phyloP scores from a whole-genome alignment of 1,140 invertebrate genomes.

The Panulirus ornatus region DNA sequence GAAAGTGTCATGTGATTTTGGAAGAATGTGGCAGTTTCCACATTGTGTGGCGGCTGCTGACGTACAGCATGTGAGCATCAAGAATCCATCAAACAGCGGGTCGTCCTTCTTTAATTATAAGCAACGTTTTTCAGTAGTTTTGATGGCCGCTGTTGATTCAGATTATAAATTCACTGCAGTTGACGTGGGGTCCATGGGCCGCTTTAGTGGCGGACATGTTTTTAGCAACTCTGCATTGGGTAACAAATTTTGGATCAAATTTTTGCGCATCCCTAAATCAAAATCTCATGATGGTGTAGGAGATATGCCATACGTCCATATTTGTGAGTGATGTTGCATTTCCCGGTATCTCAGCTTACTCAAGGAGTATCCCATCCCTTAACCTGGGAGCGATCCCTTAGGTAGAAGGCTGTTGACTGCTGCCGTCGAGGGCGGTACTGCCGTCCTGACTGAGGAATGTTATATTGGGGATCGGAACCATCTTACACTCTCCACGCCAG shows the following conservation, averaged over 20 bases:
- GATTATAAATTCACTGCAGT: constrained; percentile 27
- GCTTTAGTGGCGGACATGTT: no score
- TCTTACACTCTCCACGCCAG: no score
- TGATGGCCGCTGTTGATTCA: constrained; percentile 36
- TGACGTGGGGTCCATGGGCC: constrained; percentile 16
- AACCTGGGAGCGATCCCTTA: no score
- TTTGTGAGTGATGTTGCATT: constrained; percentile 12
- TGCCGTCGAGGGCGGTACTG: no score
- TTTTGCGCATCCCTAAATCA: constrained; percentile 29
- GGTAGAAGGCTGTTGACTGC: no score
- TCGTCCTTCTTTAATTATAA: constrained; percentile 31
- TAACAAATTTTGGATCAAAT: constrained; percentile 20
- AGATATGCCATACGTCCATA: constrained; percentile 20
- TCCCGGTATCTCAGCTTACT: no score
- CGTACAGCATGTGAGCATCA: constrained; percentile 25
- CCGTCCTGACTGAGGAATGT: no score
- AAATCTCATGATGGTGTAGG: background rate
- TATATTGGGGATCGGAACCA: no score
- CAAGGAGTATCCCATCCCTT: no score
- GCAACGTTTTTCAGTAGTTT: no score
- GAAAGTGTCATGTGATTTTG: constrained; percentile 42
- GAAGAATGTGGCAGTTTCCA: constrained; percentile 42
- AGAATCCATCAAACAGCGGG: no score
- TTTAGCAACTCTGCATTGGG: constrained; percentile 36
- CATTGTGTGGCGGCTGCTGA: constrained; percentile 35